Evolutionary conservation across 2,888 invertebrate genomes (phyloP).

Genomic region (Drosophila barbarae): DNA sequence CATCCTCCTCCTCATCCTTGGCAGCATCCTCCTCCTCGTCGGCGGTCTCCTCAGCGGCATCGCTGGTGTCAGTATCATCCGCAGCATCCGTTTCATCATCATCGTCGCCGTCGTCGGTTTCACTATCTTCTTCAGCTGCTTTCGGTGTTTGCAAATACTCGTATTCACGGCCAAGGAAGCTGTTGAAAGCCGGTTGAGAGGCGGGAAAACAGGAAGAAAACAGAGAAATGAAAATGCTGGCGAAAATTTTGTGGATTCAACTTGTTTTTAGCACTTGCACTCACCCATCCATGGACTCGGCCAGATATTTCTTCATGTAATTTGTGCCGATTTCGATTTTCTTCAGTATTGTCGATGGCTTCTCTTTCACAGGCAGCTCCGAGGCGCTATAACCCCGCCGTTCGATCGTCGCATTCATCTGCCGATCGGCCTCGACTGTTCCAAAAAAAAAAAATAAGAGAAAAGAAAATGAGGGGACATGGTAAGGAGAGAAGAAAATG

Average conservation of each 20-base stretch:
- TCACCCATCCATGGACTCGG: conserved; percentile 79
- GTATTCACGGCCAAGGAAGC: conserved; percentile 78
- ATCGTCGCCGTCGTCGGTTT: conserved; percentile 81
- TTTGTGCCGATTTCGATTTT: conserved; percentile 78
- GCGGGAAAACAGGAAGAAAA: conserved; percentile 2
- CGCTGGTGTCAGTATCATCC: conserved; percentile 24
- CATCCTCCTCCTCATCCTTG: conserved; percentile 76
- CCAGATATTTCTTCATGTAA: conserved; percentile 77
- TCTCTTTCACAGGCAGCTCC: conserved; percentile 75
- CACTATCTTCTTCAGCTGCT: conserved; percentile 79
- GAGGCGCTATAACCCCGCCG: conserved; percentile 77
- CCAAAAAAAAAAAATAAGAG: conserved; percentile 18
- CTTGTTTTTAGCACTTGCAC: conserved; percentile 39
- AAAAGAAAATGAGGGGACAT: background rate
- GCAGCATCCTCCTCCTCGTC: conserved; percentile 51
- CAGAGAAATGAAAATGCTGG: conserved; percentile 24
- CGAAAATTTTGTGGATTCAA: conserved; percentile 20
- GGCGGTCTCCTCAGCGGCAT: conserved; percentile 39
- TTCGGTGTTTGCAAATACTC: conserved; percentile 64
- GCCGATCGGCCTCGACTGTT: conserved; percentile 79
- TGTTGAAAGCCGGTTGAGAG: conserved; percentile 36
- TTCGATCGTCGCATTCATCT: conserved; percentile 74
- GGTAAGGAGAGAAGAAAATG: conserved; percentile 16
- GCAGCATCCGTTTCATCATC: conserved; percentile 75
- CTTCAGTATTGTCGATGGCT: conserved; percentile 78